Base-by-base conservation (phyloP, 2,888 invertebrate genomes). In the Ornithoptera priamus region DNA sequence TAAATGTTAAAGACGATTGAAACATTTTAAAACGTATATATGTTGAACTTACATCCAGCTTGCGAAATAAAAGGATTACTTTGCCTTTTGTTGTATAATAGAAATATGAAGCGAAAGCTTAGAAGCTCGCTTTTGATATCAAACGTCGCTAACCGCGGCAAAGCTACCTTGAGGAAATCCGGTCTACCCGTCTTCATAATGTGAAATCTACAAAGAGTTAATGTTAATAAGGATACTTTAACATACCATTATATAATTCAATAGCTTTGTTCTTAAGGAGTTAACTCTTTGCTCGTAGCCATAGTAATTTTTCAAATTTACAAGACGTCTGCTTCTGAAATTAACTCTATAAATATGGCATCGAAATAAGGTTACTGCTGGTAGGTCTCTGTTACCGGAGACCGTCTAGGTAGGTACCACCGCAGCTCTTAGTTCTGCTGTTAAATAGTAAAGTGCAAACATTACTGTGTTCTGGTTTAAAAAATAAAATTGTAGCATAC, bases 101-200 rank as follows among this genome's bases (percentile, higher is more conserved):
- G 24, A 63, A 59, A 58, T 42, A 30, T 39, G 50, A 62, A 57
- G 58, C 50, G 20, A 30, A 62, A 68, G 24, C 30, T 62, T 66
- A 58, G 58, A 63, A 30, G 58, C 46, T 58, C 50, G n/a, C 46
- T 57, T 63, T 63, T 68, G 58, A 63, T 53, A 68, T 63, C n/a
- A 8, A 58, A 59, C 58, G 50, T 58, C 63, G 20, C 18, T 6
- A n/a, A 17, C 56, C 22, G 20, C 58, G 17, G 46, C 62, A 50
- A 63, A 68, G 10, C 5, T 68, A 63, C 59, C 59, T 68, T 63
- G 42, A 46, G 68, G 63, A 63, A 63, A 50, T 63, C 46, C 59
- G 17, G 36, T 39, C 22, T 46, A 50, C 17, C 50, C 30, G 42
- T 57, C 57, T 62, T 62, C 56, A 15, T 58, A 22, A 20, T 8